Base-by-base conservation (phyloP, 2,113 vertebrate genomes). In the Saguinus midas region DNA sequence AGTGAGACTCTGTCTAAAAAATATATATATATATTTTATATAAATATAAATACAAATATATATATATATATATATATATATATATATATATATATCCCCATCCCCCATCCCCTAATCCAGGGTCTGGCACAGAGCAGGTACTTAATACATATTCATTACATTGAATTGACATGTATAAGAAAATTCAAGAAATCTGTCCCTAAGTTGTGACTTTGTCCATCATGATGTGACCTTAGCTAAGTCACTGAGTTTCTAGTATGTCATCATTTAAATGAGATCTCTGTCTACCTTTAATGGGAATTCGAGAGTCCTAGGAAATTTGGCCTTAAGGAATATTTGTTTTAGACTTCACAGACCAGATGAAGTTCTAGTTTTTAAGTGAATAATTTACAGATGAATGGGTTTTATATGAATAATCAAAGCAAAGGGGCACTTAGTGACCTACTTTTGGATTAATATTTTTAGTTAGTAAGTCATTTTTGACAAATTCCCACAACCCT, bases 381-480 rank as follows among this genome's bases (percentile, higher is more conserved):
- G 50, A 79, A 79, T 91, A 76, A 29, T 61, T 87, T 90, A 68
- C 0, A 16, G 55, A 90, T 6, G 40, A 57, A 57, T 55, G 20
- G n/a, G 32, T 40, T 86, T 79, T 78, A 32, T 83, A 43, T 84
- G 85, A 90, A 81, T 92, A 89, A 80, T 70, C 92, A 91, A 84
- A 91, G 73, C 72, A 79, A 86, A 82, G 73, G 57, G 29, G 37
- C 68, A 97, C 61, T 96, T 43, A 29, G 40, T 61, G 21, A 96
- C 79, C 37, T 70, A 55, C 23, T 94, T 85, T 45, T 86, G 58
- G 48, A 66, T 87, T 87, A 73, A 66, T 81, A 61, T 82, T 96
- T 96, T 95, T 75, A 92, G 90, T 43, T 82, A 83, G 45, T n/a
- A 96, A 82, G 35, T 75, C 27, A 48, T 85, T 96, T 80, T 64